Evolutionary conservation across 2,888 invertebrate genomes (phyloP), one percentile per base, ranked within the genome.

Genomic region (Rhogogaster chlorosoma): DNA sequence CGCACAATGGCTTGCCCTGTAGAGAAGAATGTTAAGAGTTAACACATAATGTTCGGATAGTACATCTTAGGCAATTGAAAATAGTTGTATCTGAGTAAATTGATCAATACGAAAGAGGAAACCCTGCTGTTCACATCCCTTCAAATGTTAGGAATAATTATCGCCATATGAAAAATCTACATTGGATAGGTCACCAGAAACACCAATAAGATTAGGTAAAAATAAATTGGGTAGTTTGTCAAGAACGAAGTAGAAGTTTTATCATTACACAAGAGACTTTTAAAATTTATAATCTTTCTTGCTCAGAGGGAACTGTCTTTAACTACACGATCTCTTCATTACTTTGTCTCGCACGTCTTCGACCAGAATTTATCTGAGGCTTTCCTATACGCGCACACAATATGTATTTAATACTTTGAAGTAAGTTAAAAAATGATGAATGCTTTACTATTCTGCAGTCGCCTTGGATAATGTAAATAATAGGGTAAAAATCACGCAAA

Each of bases 1-100:
- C 96, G 95, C 83, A 97, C 95, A 86, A 97, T 90, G 38, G 97
- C 93, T 26, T 96, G 95, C 87, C 96, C 97, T 97, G 95, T 87
- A 96, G 96, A 61, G n/a, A 57, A 38, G 53, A 73, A 73, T 18
- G 9, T 42, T 10, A n/a, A 42, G 22, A 26, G 22, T 70, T 36
- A 15, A n/a, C 18, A n/a, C 29, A n/a, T n/a, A n/a, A 18, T 70
- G 38, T 38, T 45, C 15, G 15, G 5, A 9, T 18, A 1, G 75
- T 29, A 26, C 15, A 49, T 49, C 75, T 18, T 6, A 32, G 4
- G 32, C 67, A 67, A 67, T 67, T 32, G 26, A 10, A 26, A 61
- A 61, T 61, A 53, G 18, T 53, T n/a, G 6, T n/a, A n/a, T n/a
- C 7, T 57, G 7, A 7, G 18, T 22, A n/a, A 7, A n/a, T n/a